Evolutionary conservation across 2,888 invertebrate genomes (phyloP).

Genomic region (Reticulitermes lucifugus): DNA sequence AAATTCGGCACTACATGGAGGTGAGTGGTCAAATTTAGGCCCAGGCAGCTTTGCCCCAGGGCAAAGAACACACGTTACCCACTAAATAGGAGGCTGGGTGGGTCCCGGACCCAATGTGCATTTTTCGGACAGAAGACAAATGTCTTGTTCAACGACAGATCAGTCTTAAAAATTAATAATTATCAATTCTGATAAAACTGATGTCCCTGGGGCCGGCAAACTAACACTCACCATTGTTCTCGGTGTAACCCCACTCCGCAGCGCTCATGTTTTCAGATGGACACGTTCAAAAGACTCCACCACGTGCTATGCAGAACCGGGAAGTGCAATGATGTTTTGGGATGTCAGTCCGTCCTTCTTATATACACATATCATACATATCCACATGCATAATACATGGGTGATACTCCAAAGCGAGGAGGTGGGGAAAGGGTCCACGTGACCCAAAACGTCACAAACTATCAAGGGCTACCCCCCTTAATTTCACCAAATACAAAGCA

Average conservation of each 20-base stretch:
- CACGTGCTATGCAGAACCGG: not conserved
- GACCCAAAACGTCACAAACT: not conserved
- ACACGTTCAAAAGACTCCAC: not conserved
- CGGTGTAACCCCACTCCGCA: not conserved
- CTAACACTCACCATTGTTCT: not conserved
- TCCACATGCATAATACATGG: constrained; percentile 6
- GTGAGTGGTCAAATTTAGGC: no score
- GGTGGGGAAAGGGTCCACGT: not conserved
- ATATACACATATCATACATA: not conserved
- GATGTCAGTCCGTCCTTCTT: not conserved
- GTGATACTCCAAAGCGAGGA: not conserved
- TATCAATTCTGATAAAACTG: no score
- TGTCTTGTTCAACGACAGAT: no score
- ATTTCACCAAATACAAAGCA: not conserved
- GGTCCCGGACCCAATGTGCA: no score
- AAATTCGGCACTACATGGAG: no score
- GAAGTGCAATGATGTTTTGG: not conserved
- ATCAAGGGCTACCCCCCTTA: constrained; percentile 9
- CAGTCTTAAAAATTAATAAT: no score
- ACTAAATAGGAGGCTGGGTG: no score
- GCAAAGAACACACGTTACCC: no score
- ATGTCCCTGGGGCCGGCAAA: no score
- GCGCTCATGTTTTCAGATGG: not conserved
- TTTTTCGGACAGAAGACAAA: no score
- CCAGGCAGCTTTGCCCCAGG: no score